phyloP scores from a whole-genome alignment of 2,888 invertebrate species.

The Microctonus brassicae region DNA sequence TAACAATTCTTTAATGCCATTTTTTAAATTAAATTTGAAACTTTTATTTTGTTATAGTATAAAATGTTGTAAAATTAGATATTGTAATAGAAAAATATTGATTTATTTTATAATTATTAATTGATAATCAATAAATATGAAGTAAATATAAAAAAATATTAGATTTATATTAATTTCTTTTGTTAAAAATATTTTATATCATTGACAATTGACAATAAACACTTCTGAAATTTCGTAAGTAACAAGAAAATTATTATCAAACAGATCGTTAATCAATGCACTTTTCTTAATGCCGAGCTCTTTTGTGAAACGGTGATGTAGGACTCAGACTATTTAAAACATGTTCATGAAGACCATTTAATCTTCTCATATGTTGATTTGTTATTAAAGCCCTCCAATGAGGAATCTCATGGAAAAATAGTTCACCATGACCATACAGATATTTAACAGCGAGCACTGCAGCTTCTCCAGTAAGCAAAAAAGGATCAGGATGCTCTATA shows the following conservation, averaged over 20 bases:
- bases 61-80: too few relatives aligned
- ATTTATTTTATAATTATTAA: not conserved
- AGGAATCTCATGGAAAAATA: conserved; percentile 77
- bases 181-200: too few relatives aligned
- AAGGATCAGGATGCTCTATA: conserved; percentile 72
- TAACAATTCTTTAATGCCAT: too few relatives aligned
- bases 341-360: conserved; percentile 75
- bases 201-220: too few relatives aligned
- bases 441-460: conserved; percentile 73
- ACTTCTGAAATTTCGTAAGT: too few relatives aligned
- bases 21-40: too few relatives aligned
- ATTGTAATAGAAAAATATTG: too few relatives aligned
- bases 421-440: conserved; percentile 72
- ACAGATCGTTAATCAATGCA: not conserved
- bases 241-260: too few relatives aligned
- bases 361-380: conserved; percentile 74
- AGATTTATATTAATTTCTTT: not conserved
- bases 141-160: not conserved
- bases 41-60: too few relatives aligned
- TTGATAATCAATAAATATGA: too few relatives aligned
- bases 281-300: conserved; percentile 43
- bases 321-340: conserved; percentile 76
- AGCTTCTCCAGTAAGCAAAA: conserved; percentile 74
- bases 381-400: conserved; percentile 75
- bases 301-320: conserved; percentile 74